phyloP scores from a whole-genome alignment of 2,113 vertebrate genomes.

The Epinephelus moara region DNA sequence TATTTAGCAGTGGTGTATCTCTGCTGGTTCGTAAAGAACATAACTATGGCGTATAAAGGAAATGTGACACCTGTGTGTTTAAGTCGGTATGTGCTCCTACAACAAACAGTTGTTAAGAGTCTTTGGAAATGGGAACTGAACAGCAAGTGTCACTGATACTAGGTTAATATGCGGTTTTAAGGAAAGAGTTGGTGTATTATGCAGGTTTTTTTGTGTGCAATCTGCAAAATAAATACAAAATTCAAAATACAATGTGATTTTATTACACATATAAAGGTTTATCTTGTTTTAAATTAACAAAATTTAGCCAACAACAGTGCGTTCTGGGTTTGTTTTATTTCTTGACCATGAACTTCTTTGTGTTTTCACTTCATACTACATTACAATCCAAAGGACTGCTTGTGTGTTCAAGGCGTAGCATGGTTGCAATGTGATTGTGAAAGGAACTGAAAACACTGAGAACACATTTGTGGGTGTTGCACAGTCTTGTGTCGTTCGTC shows the following conservation, averaged over 20 bases:
- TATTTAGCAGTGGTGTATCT: slow-evolving; percentile 8
- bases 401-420: not conserved
- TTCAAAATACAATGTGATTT: not conserved
- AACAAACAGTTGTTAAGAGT: not conserved
- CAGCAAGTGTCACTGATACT: not conserved
- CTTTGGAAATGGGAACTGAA: not conserved
- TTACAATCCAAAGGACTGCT: not conserved
- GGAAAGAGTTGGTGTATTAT: not conserved
- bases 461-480: not conserved
- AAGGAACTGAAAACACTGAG: not conserved
- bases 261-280: not conserved
- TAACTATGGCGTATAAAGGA: not conserved
- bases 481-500: not conserved
- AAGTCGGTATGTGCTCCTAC: not conserved
- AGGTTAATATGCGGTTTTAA: not conserved
- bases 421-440: not conserved
- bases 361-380: not conserved
- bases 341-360: not conserved
- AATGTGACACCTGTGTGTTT: slow-evolving; percentile 16
- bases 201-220: not conserved
- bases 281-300: not conserved
- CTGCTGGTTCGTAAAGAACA: not conserved
- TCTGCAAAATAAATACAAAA: not conserved
- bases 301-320: not conserved
- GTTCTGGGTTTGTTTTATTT: not conserved